phyloP scores from a whole-genome alignment of 2,797 vertebrate genomes.

The Botia almorhae region DNA sequence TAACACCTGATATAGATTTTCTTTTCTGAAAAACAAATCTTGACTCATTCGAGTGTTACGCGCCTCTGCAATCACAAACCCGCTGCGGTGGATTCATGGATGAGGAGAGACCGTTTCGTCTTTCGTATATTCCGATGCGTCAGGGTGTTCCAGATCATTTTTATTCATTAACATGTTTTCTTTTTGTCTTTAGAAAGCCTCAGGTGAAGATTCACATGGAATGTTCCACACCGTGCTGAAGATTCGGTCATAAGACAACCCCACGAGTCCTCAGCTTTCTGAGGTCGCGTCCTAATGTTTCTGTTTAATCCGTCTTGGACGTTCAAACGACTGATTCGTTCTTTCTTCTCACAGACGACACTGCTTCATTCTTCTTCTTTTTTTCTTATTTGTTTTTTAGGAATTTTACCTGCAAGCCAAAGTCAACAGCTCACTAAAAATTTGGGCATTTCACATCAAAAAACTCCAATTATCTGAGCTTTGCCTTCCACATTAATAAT shows the following conservation, averaged over 20 bases:
- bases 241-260: slow-evolving; percentile 26
- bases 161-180: slow-evolving; percentile 43
- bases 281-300: slow-evolving; percentile 12
- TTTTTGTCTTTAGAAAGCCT: slow-evolving; percentile 34
- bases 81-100: background rate
- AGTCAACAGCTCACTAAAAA: too few relatives aligned
- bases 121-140: too few relatives aligned
- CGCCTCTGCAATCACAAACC: background rate
- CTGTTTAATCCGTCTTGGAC: slow-evolving; percentile 30
- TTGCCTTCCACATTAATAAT: too few relatives aligned
- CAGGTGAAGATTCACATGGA: slow-evolving; percentile 32
- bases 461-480: too few relatives aligned
- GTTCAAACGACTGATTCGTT: slow-evolving; percentile 10
- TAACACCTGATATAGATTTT: background rate
- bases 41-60: background rate
- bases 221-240: background rate
- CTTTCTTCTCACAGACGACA: background rate
- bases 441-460: too few relatives aligned
- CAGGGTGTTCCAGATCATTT: slow-evolving; percentile 16
- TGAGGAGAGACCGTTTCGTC: background rate
- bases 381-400: background rate
- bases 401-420: background rate
- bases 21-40: background rate
- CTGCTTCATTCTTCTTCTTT: background rate
- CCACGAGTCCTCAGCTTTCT: slow-evolving; percentile 12